These are phyloP conservation scores for Sinosuthora webbiana DNA, from an alignment of 2,113 vertebrate genomes.

Conservation along the genomic window DNA sequence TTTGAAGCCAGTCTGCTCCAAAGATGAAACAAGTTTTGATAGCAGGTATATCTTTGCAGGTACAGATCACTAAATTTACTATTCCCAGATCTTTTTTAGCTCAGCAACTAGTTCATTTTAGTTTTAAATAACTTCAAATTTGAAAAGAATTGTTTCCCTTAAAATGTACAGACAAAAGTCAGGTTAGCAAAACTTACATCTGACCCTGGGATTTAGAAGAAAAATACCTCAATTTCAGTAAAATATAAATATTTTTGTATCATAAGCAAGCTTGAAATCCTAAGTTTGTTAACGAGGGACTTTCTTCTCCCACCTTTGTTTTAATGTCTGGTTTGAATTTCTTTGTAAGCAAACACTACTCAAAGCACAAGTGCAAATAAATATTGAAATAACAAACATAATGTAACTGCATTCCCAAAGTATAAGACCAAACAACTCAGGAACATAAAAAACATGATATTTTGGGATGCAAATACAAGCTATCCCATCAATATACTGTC, in stretches of 20 bases:
- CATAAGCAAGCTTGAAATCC: background rate
- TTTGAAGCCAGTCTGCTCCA: background rate
- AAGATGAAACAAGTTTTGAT: background rate
- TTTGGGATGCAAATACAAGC: background rate
- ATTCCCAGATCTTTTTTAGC: background rate
- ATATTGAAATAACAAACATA: background rate
- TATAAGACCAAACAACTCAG: background rate
- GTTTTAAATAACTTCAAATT: background rate
- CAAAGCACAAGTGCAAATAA: background rate
- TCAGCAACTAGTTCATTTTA: background rate
- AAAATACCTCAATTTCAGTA: background rate
- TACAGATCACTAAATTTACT: background rate
- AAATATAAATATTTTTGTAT: background rate
- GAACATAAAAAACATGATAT: background rate
- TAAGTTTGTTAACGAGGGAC: background rate
- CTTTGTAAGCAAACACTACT: background rate
- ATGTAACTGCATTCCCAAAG: background rate
- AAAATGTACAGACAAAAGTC: background rate
- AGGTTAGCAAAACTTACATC: background rate
- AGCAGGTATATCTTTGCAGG: background rate
- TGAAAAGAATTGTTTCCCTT: background rate
- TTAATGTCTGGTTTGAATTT: background rate
- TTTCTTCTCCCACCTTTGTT: background rate
- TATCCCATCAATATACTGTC: background rate
- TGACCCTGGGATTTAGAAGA: background rate